Conservation (phyloP, 1,140 invertebrate species). For the Drosophila ogumai region DNA sequence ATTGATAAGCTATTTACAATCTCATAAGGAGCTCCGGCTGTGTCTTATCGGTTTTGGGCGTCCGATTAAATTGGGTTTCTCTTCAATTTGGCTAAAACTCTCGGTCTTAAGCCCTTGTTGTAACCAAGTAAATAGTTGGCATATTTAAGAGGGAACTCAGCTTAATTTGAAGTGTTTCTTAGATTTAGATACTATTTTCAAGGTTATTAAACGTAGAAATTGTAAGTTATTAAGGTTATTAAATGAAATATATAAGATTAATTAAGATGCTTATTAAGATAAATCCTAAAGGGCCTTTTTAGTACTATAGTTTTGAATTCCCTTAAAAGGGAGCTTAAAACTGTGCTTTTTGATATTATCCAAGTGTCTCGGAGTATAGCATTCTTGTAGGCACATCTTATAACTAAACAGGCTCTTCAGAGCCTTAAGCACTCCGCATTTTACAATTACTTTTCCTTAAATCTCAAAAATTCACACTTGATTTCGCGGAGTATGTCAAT, state of each 20-base stretch:
- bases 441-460: neutral
- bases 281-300: neutral
- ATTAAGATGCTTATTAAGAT: neutral
- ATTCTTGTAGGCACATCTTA: neutral
- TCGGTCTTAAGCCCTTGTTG: conserved; percentile 6
- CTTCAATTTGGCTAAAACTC: conserved; percentile 1
- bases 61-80: conserved; percentile 4
- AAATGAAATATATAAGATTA: neutral
- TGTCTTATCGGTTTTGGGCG: conserved; percentile 6
- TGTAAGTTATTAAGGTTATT: neutral
- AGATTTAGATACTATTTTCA: neutral
- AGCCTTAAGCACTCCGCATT: neutral
- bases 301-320: neutral
- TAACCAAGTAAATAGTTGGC: neutral
- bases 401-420: neutral
- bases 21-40: conserved; percentile 12
- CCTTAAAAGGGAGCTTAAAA: neutral
- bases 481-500: neutral
- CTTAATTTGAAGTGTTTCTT: neutral
- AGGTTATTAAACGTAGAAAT: neutral
- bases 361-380: accelerated
- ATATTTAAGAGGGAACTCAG: neutral
- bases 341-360: neutral
- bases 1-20: conserved; percentile 38
- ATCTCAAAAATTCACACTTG: neutral